Evolutionary conservation across 2,797 vertebrate genomes (phyloP), one percentile per base, ranked within the genome.

Genomic region (Neosalanx taihuensis): DNA sequence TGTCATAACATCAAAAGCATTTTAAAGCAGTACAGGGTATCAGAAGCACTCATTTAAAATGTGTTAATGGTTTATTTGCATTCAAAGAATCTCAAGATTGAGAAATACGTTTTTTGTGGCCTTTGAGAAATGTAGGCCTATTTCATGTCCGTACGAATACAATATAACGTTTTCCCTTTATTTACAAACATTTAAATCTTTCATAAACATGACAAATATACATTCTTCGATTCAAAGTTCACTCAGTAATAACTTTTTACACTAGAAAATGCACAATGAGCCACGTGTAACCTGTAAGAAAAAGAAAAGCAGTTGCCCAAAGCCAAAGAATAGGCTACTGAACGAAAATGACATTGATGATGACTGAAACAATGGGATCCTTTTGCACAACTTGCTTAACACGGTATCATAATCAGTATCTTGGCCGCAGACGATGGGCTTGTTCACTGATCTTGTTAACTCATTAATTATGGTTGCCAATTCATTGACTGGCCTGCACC

Each of bases 161-260:
- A 58, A 17, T 9, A n/a, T n/a, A 59, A 53, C 30, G 53, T 33
- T 26, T 31, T 5, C 33, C 23, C 5, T 37, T 49, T 56, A 66
- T 60, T 56, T 57, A 58, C 70, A 72, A 17, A 58, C 73, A 72
- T n/a, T 60, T 30, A 26, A 20, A 33, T 67, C 29, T 67, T 23
- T 67, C 6, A 58, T 58, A 33, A 57, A 57, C 58, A 72, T 20
- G 20, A 68, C 61, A 33, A 59, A 46, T 64, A 51, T 69, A 69
- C 66, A 73, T 68, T 58, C 20, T 67, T 75, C 60, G 71, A 72
- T 72, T 72, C 6, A 70, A 79, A 77, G 17, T 70, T 70, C 72
- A 78, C 64, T 70, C 69, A 64, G 66, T 78, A 69, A 77, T 83
- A 71, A 69, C 71, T 65, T 67, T 69, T 73, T 69, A 56, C 18